These are phyloP conservation scores for Gadopsis marmoratus DNA, from an alignment of 2,797 vertebrate genomes.

Conservation along the genomic window DNA sequence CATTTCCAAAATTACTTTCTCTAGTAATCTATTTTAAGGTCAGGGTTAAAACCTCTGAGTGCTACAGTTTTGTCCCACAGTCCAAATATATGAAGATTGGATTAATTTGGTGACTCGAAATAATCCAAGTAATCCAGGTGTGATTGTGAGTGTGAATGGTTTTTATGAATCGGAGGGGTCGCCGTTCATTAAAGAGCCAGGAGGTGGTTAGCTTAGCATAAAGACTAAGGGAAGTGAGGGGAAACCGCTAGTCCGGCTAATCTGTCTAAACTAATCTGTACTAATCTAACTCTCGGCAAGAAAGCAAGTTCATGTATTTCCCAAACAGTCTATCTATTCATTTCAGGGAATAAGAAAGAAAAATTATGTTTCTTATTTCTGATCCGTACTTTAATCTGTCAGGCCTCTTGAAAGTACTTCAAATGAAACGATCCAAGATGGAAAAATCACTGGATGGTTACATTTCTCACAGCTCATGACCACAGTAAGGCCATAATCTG, in stretches of 20 bases:
- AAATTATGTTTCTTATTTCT: neutral
- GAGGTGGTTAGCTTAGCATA: neutral
- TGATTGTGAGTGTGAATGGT: neutral
- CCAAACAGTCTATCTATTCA: neutral
- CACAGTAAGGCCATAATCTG: neutral
- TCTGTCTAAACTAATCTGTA: neutral
- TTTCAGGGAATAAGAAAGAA: neutral
- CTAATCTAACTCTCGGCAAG: neutral
- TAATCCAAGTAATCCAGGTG: neutral
- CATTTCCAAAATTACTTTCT: slow-evolving; percentile 10
- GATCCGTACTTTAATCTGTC: neutral
- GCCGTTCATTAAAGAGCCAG: too few species aligned
- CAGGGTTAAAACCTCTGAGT: neutral
- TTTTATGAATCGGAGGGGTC: neutral
- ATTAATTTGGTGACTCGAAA: neutral
- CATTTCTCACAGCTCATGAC: neutral
- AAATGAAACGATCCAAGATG: neutral
- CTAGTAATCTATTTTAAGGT: slow-evolving; percentile 23
- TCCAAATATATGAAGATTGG: neutral
- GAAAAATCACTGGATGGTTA: neutral
- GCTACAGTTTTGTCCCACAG: slow-evolving; percentile 8
- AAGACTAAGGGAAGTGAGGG: neutral
- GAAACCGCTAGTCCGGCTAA: neutral
- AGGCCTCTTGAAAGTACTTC: slow-evolving; percentile 2
- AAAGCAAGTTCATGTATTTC: neutral